Evolutionary conservation across 2,888 invertebrate species (phyloP).

Genomic region (Deilephila porcellus): DNA sequence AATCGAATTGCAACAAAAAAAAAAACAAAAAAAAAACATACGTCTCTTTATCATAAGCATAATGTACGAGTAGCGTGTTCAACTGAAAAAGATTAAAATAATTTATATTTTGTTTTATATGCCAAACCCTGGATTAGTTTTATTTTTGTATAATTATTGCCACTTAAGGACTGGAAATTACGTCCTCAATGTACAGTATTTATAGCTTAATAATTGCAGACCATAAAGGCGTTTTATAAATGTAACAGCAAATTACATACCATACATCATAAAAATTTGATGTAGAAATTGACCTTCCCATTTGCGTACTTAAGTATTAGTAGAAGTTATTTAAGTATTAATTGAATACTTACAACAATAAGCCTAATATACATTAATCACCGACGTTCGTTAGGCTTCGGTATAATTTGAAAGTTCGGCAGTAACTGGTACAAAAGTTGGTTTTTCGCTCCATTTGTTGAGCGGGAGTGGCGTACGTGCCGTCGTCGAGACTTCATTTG

Average conservation of each 20-base stretch:
- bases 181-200: too few relatives aligned
- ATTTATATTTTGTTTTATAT: too few relatives aligned
- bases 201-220: too few relatives aligned
- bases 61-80: too few relatives aligned
- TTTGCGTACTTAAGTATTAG: not conserved
- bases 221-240: not conserved
- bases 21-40: too few relatives aligned
- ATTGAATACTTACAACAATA: conserved; percentile 26
- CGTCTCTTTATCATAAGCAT: too few relatives aligned
- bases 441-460: conserved; percentile 41
- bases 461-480: not conserved
- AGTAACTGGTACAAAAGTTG: conserved; percentile 36
- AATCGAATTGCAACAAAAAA: too few relatives aligned
- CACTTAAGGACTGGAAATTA: too few relatives aligned
- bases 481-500: not conserved
- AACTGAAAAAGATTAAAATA: too few relatives aligned
- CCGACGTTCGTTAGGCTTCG: conserved; percentile 33
- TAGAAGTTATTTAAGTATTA: not conserved
- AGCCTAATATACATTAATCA: conserved; percentile 38
- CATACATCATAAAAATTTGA: not conserved
- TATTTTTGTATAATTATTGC: too few relatives aligned
- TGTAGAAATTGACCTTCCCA: not conserved
- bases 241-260: not conserved
- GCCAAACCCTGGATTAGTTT: too few relatives aligned
- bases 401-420: conserved; percentile 32